phyloP scores from a whole-genome alignment of 2,113 vertebrate species.

The Daphoenositta chrysoptera region DNA sequence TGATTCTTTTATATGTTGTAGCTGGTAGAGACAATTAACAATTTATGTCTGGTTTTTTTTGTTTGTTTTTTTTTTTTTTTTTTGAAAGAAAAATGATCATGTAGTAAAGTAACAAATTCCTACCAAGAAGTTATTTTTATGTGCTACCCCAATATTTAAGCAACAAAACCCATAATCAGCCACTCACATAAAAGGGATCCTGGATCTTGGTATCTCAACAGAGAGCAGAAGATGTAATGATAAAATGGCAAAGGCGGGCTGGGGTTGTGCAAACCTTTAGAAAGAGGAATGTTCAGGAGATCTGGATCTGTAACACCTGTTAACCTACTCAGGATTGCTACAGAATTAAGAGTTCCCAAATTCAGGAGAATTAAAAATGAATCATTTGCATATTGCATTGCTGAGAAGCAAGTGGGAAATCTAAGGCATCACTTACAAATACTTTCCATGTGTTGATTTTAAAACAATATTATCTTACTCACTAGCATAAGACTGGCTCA shows the following conservation, averaged over 20 bases:
- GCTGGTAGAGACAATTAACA: background rate
- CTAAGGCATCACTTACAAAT: background rate
- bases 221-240: background rate
- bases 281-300: background rate
- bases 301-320: background rate
- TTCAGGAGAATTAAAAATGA: background rate
- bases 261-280: background rate
- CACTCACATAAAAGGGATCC: background rate
- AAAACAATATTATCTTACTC: background rate
- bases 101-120: background rate
- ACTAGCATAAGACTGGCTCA: background rate
- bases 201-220: background rate
- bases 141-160: background rate
- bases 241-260: background rate
- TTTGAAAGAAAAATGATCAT: background rate
- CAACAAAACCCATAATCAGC: background rate
- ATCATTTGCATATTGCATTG: background rate
- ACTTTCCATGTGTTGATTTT: background rate
- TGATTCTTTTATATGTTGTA: background rate
- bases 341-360: background rate
- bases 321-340: background rate
- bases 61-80: background rate
- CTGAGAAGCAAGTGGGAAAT: background rate
- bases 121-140: background rate
- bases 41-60: background rate